A percentile compares a stretch with the other conserved stretches of the same genome.
These are phyloP conservation scores for Chaetophractus vellerosus DNA, from an alignment of 2,797 vertebrate species.

Conservation along the genomic window DNA sequence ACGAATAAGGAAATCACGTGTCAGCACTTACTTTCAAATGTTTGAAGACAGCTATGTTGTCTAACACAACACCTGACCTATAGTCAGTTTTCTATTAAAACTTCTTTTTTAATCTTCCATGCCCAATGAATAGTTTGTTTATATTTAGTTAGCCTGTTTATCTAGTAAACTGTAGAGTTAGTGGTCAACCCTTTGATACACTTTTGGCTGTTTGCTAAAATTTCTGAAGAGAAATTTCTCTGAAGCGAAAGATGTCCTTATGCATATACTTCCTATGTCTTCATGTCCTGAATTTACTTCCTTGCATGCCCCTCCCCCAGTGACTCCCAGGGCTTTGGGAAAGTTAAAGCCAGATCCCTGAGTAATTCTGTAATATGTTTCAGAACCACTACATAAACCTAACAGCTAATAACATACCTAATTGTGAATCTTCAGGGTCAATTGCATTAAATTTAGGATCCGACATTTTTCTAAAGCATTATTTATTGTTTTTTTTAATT, in stretches of 20 bases:
- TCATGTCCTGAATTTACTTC: too few species aligned
- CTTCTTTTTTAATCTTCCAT: conserved; percentile 14
- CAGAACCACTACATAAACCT: background rate
- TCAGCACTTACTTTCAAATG: conserved; percentile 47
- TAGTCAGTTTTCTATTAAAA: background rate
- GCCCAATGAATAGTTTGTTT: background rate
- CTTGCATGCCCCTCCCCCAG: too few species aligned
- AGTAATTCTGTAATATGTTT: background rate
- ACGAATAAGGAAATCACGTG: background rate
- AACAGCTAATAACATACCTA: background rate
- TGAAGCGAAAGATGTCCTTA: background rate
- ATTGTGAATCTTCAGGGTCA: background rate
- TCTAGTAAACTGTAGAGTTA: background rate
- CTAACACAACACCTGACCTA: background rate
- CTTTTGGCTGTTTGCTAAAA: background rate
- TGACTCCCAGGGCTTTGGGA: background rate
- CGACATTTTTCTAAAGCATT: background rate
- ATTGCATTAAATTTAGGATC: background rate
- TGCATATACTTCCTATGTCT: background rate
- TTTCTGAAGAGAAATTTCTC: background rate
- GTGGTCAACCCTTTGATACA: background rate
- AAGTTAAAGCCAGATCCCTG: background rate
- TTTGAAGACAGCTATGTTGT: background rate
- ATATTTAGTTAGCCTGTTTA: background rate
- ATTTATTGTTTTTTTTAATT: background rate